Percentiles rank a stretch among this genome's conserved stretches.
phyloP scores from a whole-genome alignment of 2,113 vertebrate species.

The Nothoprocta pentlandii region DNA sequence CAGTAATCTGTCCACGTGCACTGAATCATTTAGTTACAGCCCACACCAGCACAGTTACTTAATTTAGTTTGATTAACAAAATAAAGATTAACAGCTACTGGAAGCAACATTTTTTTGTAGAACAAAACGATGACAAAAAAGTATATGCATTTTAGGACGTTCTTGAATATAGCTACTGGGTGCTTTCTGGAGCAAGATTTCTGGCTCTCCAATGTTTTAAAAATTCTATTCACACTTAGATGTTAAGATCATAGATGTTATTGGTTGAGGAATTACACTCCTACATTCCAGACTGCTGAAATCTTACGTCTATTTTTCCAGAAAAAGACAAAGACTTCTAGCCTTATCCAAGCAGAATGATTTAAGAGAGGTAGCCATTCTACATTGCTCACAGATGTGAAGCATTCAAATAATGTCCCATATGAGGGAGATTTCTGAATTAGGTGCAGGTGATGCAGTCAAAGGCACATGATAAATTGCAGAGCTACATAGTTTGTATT shows the following conservation, averaged over 20 bases:
- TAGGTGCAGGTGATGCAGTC: not conserved
- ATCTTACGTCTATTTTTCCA: not conserved
- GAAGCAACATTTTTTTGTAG: not conserved
- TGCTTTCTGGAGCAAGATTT: not conserved
- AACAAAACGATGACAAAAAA: not conserved
- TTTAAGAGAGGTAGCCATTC: not conserved
- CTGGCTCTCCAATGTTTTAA: not conserved
- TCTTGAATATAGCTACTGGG: not conserved
- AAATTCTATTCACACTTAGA: not conserved
- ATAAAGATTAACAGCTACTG: not conserved
- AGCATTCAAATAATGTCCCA: not conserved
- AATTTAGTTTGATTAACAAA: not conserved
- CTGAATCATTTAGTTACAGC: not conserved
- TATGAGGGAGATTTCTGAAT: not conserved
- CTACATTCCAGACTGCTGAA: not conserved
- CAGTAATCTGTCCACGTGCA: fast-evolving
- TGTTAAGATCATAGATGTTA: not conserved
- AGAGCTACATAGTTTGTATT: not conserved
- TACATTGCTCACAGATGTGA: not conserved
- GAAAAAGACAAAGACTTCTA: not conserved
- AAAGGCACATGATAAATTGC: not conserved
- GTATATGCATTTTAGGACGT: not conserved
- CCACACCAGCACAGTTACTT: not conserved
- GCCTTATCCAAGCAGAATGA: not conserved
- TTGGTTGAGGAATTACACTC: not conserved